Percentiles rank a stretch among this genome's conserved stretches.
phyloP scores from a whole-genome alignment of 1,140 invertebrate genomes.

The Wasmannia auropunctata region DNA sequence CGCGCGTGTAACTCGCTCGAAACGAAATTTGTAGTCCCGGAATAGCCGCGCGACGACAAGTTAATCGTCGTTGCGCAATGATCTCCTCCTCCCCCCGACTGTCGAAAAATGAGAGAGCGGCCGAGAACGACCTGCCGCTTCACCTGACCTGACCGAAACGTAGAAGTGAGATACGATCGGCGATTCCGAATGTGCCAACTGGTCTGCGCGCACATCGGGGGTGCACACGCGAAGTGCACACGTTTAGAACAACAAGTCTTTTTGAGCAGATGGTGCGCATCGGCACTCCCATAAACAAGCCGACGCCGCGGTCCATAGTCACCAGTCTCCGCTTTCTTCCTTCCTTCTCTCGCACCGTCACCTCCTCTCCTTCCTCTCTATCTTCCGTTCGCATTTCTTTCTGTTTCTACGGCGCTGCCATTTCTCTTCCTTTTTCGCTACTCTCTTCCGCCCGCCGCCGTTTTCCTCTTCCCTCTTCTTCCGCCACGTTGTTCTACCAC shows the following conservation, averaged over 20 bases:
- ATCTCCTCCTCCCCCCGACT: background rate
- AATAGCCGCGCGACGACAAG: constrained; percentile 19
- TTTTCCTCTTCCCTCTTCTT: constrained; percentile 62
- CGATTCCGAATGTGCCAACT: constrained; percentile 71
- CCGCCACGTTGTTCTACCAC: constrained; percentile 80
- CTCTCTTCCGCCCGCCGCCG: constrained; percentile 59
- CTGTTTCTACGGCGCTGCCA: constrained; percentile 52
- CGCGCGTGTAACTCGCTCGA: background rate
- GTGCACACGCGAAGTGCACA: constrained; percentile 68
- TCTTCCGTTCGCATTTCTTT: constrained; percentile 54
- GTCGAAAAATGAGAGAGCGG: constrained; percentile 20
- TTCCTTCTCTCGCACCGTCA: constrained; percentile 36
- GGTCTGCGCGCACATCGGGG: constrained; percentile 63
- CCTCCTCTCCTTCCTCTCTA: background rate
- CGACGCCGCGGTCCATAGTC: constrained; percentile 77
- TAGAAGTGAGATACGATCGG: constrained; percentile 28
- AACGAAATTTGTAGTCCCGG: constrained; percentile 38
- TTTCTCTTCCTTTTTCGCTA: constrained; percentile 59
- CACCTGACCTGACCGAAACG: constrained; percentile 3
- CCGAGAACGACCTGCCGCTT: constrained; percentile 5
- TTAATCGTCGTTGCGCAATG: constrained; percentile 5
- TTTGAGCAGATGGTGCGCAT: constrained; percentile 82
- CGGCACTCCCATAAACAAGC: constrained; percentile 81
- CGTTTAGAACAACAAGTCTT: constrained; percentile 82
- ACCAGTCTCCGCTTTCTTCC: constrained; percentile 56